Base-by-base conservation (phyloP, 2,888 invertebrate species). In the Metellina segmentata region DNA sequence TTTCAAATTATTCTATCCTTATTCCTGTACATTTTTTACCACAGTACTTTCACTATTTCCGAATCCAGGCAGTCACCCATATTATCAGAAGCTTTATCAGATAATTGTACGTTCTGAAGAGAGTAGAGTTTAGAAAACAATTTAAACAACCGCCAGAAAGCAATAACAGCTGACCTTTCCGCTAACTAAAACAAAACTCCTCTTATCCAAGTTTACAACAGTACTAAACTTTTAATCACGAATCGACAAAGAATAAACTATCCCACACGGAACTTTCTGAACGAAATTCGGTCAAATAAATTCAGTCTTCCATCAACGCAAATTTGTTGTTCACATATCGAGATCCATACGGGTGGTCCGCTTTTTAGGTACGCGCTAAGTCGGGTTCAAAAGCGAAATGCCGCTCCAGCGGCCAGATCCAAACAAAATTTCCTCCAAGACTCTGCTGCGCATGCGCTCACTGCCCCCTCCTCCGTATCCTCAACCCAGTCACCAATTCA, bases 401-500 rank as follows among this genome's bases (percentile, higher is more conserved):
- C 86, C 49, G 69, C 48, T 70, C 53, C 69, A n/a, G 5, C 69
- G 19, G 49, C 19, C 52, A 48, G 77, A 91, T 72, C 51, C 61
- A 70, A 91, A 86, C 86, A 69, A 91, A 81, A 91, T 91, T 91
- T 77, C 86, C 86, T 77, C 81, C 51, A 75, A 70, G 81, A 69
- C 8, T 81, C 6, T 7, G n/a, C 52, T 48, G 82, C 90, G 86
- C 90, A 91, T 86, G 90, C 90, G 77, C 82, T 7, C 2, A 77
- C 9, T 9, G n/a, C 20, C 78, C 13, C 7, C 19, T 1, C 11
- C 52, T 19, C 72, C 13, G 16, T 13, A 20, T 20, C 9, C 71
- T n/a, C 34, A 2, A 34, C 34, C 34, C 34, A 61, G 61, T 16
- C n/a, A n/a, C 61, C 61, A 11, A 61, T 61, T 16, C 13, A 61